Percentiles rank a stretch among this genome's conserved stretches.
Evolutionary conservation across 53 echinoderm and acorn worm species (phyloP).

Genomic region (Echinometra lucunter): DNA sequence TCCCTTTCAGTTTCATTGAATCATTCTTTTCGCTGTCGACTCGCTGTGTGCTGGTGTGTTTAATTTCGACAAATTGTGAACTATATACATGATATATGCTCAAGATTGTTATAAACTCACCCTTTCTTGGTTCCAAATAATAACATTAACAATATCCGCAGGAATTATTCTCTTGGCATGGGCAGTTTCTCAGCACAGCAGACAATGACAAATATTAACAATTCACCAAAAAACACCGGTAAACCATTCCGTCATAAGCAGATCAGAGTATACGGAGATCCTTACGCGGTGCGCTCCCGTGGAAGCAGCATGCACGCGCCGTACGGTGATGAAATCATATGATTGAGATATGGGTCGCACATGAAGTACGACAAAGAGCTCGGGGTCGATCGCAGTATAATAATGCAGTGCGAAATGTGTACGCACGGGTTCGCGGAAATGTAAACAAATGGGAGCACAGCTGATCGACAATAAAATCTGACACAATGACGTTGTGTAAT

Average conservation of each 20-base stretch:
- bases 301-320: not conserved
- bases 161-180: not conserved
- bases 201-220: not conserved
- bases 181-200: not conserved
- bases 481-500: not conserved
- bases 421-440: not conserved
- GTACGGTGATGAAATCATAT: not conserved
- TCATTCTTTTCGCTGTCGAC: too few species aligned
- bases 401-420: not conserved
- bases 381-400: not conserved
- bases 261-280: not conserved
- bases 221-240: not conserved
- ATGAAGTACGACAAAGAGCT: not conserved
- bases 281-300: not conserved
- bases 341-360: not conserved
- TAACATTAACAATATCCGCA: not conserved
- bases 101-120: not conserved
- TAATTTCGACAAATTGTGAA: too few species aligned
- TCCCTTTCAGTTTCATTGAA: too few species aligned
- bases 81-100: too few species aligned
- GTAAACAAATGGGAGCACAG: not conserved
- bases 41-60: too few species aligned
- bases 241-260: not conserved
- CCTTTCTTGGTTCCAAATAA: not conserved
- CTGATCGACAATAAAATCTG: slow-evolving; percentile 7